Conservation (phyloP, 1,140 invertebrate species). For the Panulirus ornatus region DNA sequence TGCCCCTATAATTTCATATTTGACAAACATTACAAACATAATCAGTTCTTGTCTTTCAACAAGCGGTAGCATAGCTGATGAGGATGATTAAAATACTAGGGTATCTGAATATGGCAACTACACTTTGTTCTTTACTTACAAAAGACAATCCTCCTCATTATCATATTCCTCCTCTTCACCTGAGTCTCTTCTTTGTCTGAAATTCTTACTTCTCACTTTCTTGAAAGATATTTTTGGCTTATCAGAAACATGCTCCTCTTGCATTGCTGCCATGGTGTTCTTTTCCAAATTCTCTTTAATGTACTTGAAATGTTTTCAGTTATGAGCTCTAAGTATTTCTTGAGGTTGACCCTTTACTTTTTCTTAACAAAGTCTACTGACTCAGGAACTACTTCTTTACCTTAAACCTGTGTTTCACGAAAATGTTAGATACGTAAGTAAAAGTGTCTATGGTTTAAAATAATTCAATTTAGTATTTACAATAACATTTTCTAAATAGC, state of each 20-base stretch:
- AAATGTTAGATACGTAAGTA: too few relatives aligned
- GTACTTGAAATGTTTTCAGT: too few relatives aligned
- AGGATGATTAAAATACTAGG: background rate
- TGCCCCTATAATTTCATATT: background rate
- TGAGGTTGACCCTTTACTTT: too few relatives aligned
- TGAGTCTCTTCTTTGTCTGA: constrained; percentile 2
- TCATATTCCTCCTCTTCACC: background rate
- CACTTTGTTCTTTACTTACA: background rate
- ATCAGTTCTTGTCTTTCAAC: background rate
- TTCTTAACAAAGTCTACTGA: too few relatives aligned
- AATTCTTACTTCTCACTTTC: constrained; percentile 23
- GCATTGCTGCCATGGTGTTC: background rate
- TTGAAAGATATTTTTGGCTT: constrained; percentile 9
- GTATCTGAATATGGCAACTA: background rate
- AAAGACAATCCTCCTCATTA: constrained; percentile 15
- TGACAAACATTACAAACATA: background rate
- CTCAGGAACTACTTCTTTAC: too few relatives aligned
- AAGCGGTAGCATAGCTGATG: background rate
- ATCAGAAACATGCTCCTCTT: background rate
- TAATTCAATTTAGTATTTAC: too few relatives aligned
- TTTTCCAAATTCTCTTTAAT: too few relatives aligned
- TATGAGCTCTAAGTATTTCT: too few relatives aligned
- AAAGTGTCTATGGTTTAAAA: too few relatives aligned
- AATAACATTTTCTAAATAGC: too few relatives aligned
- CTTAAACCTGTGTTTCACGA: too few relatives aligned